These are phyloP conservation scores for Meghimatium bilineatum DNA, from an alignment of 2,888 invertebrate species.

Conservation along the genomic window DNA sequence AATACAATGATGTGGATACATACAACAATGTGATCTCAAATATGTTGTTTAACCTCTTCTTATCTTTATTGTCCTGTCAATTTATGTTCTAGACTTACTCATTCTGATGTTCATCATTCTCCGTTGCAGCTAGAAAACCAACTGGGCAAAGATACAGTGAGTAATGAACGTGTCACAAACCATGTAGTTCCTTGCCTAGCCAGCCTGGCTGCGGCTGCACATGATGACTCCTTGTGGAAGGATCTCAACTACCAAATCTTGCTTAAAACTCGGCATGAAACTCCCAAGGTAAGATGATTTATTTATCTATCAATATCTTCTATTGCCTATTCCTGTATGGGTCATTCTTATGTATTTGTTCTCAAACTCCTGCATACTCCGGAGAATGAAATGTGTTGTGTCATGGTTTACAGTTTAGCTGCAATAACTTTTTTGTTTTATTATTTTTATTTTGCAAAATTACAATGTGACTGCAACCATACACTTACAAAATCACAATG, in stretches of 20 bases:
- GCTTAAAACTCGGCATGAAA: conserved; percentile 88
- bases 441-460: too few species aligned
- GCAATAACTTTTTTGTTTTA: too few species aligned
- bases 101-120: background rate
- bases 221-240: conserved; percentile 92
- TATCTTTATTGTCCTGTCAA: background rate
- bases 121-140: conserved; percentile 73
- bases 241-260: conserved; percentile 92
- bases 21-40: too few species aligned
- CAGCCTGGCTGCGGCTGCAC: conserved; percentile 86
- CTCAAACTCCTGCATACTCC: too few species aligned
- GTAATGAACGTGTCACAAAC: conserved; percentile 81
- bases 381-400: too few species aligned
- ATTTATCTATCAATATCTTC: too few species aligned
- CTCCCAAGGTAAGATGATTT: conserved; percentile 81
- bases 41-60: background rate
- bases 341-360: too few species aligned
- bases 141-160: conserved; percentile 55
- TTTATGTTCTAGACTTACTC: background rate
- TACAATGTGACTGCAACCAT: too few species aligned
- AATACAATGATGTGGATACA: too few species aligned
- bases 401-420: too few species aligned
- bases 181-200: conserved; percentile 88
- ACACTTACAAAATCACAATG: too few species aligned
- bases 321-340: too few species aligned